Conservation (phyloP, 2,113 vertebrate species). For the Silurus glanis region DNA sequence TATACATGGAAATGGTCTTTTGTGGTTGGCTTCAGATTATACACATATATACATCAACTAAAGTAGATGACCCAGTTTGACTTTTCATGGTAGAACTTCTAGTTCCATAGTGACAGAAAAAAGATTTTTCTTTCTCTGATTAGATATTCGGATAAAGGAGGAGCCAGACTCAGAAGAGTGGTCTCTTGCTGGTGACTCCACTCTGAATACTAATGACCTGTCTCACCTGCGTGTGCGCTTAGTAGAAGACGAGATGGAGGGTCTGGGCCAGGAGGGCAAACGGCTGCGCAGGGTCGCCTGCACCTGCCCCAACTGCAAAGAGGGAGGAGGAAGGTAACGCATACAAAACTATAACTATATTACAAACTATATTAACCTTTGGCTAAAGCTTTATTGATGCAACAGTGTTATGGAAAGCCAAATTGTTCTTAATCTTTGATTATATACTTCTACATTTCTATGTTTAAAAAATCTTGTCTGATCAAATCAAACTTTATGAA, state of each 20-base stretch:
- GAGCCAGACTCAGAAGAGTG: constrained; percentile 96
- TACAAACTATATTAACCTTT: not conserved
- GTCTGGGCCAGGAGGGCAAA: constrained; percentile 92
- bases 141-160: constrained; percentile 97
- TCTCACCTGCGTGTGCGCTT: constrained; percentile 92
- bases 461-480: not conserved
- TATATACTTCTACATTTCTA: not conserved
- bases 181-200: constrained; percentile 94
- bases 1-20: not conserved
- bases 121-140: constrained; percentile 46
- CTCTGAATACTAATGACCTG: constrained; percentile 93
- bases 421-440: not conserved
- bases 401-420: not conserved
- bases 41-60: not conserved
- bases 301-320: constrained; percentile 98
- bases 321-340: constrained; percentile 93
- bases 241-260: constrained; percentile 92
- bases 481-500: not conserved
- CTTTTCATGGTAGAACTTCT: not conserved
- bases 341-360: not conserved
- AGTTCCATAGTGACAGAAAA: constrained; percentile 34
- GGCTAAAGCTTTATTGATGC: not conserved
- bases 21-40: constrained; percentile 3
- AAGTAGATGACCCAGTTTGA: constrained; percentile 5
- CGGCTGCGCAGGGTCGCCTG: constrained; percentile 94